phyloP scores from a whole-genome alignment of 2,797 vertebrate genomes.

The Trichosurus vulpecula region DNA sequence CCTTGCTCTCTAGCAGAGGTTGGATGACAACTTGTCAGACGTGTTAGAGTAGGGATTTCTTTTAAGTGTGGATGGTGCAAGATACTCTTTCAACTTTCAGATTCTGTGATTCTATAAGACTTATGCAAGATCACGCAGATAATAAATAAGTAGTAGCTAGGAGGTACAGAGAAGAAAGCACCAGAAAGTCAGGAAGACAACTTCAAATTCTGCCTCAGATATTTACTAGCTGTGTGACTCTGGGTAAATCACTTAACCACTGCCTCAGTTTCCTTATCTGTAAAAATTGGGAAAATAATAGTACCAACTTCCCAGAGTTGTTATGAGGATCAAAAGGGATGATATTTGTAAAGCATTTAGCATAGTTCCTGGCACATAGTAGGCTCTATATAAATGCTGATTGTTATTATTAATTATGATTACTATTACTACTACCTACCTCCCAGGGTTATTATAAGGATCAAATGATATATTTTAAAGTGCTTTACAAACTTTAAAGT shows the following conservation, averaged over 20 bases:
- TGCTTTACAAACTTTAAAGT: not conserved
- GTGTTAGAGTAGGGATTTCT: not conserved
- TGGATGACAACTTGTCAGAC: not conserved
- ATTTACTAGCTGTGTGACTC: not conserved
- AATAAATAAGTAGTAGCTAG: not conserved
- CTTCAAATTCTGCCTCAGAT: not conserved
- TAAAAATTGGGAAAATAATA: not conserved
- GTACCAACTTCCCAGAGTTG: not conserved
- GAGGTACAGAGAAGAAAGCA: not conserved
- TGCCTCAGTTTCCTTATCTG: not conserved
- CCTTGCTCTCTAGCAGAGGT: not conserved
- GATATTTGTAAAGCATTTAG: not conserved
- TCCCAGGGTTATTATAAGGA: not conserved
- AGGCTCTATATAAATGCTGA: not conserved
- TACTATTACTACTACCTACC: not conserved
- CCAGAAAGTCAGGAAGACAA: not conserved
- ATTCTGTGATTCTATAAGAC: not conserved
- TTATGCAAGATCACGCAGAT: not conserved
- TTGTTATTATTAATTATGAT: not conserved
- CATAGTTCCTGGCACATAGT: not conserved
- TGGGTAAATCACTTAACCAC: not conserved
- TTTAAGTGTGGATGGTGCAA: not conserved
- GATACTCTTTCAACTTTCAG: not conserved
- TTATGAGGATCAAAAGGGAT: not conserved
- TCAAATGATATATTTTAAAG: not conserved